These are phyloP conservation scores for mouse (Mus musculus) DNA, from an alignment of 2,113 vertebrate species.

Conservation along the genomic window GRCm39 chr13:49440001-49440500, in stretches of 20 bases:
- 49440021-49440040: neutral
- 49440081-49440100: neutral
- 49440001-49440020: neutral
- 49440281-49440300: neutral
- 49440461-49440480: neutral
- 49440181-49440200: neutral
- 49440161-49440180: neutral
- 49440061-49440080: neutral
- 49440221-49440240: neutral
- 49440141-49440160: neutral
- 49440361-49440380: neutral
- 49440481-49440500: neutral
- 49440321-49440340: neutral
- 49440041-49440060: neutral
- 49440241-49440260: fast-evolving
- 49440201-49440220: neutral
- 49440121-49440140: neutral
- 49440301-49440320: fast-evolving
- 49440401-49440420: neutral
- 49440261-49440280: fast-evolving
- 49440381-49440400: neutral
- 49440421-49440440: neutral
- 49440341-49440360: fast-evolving
- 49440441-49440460: neutral
- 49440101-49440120: neutral